Evolutionary conservation across 2,113 vertebrate species (phyloP).

Genomic region (Lutjanus erythropterus): DNA sequence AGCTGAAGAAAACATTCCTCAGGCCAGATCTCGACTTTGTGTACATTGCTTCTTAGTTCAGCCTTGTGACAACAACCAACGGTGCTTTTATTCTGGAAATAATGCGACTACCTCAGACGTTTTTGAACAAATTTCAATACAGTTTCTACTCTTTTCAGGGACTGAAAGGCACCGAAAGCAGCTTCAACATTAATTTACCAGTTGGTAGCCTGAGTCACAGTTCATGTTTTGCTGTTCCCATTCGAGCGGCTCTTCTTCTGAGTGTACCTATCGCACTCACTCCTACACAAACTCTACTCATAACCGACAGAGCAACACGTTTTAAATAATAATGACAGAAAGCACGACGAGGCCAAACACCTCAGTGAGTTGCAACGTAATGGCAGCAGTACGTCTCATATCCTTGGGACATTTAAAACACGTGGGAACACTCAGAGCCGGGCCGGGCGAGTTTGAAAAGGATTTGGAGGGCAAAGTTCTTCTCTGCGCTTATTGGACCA

Average conservation of each 20-base stretch:
- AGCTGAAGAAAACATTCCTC: conserved; percentile 9
- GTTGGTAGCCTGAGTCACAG: conserved; percentile 59
- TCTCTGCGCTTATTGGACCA: conserved; percentile 42
- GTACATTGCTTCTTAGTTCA: not conserved
- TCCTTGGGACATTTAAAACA: conserved; percentile 30
- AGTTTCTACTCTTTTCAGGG: not conserved
- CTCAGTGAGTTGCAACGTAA: conserved; percentile 9
- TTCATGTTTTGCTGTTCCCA: conserved; percentile 48
- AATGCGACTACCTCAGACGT: not conserved
- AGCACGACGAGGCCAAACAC: conserved; percentile 43
- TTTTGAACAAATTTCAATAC: not conserved
- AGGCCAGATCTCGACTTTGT: not conserved
- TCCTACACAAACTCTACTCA: conserved; percentile 63
- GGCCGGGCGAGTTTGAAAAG: conserved; percentile 20
- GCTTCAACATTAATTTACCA: conserved; percentile 20
- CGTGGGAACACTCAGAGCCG: not conserved
- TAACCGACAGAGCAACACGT: conserved; percentile 32
- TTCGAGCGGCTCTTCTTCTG: conserved; percentile 30
- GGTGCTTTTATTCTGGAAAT: not conserved
- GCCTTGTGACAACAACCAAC: not conserved
- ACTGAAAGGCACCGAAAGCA: not conserved
- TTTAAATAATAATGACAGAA: conserved; percentile 24
- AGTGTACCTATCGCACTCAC: conserved; percentile 61
- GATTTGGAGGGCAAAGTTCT: conserved; percentile 35
- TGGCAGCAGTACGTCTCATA: conserved; percentile 8